Percentiles rank a stretch among this genome's conserved stretches.
Conservation (phyloP, 2,797 vertebrate genomes). For the Cynodonichthys magdalenae region DNA sequence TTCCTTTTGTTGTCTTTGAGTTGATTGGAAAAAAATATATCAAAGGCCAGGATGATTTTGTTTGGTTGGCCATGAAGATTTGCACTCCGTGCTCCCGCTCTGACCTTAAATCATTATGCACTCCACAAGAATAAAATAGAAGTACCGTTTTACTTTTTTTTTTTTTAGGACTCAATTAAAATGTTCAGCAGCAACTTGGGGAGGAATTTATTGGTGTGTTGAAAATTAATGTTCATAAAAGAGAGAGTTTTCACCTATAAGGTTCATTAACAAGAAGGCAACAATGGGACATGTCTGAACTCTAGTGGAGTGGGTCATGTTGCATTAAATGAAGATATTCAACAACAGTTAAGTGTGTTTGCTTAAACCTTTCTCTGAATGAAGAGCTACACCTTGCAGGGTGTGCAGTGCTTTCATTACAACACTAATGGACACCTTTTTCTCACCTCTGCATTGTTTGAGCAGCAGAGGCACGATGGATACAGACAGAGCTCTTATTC, state of each 20-base stretch:
- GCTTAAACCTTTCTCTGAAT: slow-evolving; percentile 17
- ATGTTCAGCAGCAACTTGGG: slow-evolving; percentile 6
- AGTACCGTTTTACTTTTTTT: not conserved
- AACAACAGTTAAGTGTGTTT: slow-evolving; percentile 31
- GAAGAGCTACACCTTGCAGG: slow-evolving; percentile 9
- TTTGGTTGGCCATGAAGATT: slow-evolving; percentile 44
- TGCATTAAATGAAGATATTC: slow-evolving; percentile 30
- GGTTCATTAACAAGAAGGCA: slow-evolving; percentile 18
- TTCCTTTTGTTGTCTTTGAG: slow-evolving; percentile 26
- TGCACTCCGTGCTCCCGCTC: slow-evolving; percentile 12
- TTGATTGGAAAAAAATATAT: slow-evolving; percentile 23
- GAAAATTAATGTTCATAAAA: slow-evolving; percentile 13
- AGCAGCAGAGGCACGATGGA: slow-evolving; percentile 2
- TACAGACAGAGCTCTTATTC: slow-evolving; percentile 6
- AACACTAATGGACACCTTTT: slow-evolving; percentile 9
- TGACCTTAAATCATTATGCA: slow-evolving; percentile 45
- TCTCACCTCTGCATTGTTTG: slow-evolving; percentile 22
- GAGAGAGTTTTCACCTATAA: slow-evolving; percentile 9
- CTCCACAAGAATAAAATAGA: slow-evolving; percentile 8
- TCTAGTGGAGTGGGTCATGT: slow-evolving; percentile 22
- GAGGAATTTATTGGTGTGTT: slow-evolving; percentile 16
- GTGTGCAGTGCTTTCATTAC: slow-evolving; percentile 20
- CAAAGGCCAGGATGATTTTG: slow-evolving; percentile 32
- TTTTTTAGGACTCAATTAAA: slow-evolving; percentile 10
- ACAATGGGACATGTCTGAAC: slow-evolving; percentile 35